Evolutionary conservation across 2,113 vertebrate genomes (phyloP).

Genomic region (Paramormyrops kingsleyae): DNA sequence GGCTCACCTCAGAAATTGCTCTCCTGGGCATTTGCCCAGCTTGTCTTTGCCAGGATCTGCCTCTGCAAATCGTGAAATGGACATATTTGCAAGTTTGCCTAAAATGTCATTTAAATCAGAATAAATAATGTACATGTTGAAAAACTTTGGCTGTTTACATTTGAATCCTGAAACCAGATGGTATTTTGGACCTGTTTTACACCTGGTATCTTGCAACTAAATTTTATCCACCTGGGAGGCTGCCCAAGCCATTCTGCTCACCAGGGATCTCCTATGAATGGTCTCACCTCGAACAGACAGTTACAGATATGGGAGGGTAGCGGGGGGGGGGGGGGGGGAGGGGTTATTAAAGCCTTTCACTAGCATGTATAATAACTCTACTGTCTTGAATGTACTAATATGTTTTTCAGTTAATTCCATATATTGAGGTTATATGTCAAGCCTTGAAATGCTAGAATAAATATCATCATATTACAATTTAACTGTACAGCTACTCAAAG

Average conservation of each 20-base stretch:
- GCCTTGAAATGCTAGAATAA: neutral
- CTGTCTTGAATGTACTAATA: neutral
- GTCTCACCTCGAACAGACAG: neutral
- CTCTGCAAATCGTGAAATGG: neutral
- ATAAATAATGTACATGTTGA: neutral
- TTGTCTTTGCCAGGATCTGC: neutral
- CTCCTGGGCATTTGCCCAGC: neutral
- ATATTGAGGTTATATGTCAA: neutral
- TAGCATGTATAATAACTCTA: neutral
- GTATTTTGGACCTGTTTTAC: neutral
- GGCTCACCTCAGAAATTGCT: neutral
- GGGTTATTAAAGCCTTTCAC: neutral
- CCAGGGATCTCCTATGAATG: neutral
- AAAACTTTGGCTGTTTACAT: neutral
- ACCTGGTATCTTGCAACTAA: neutral
- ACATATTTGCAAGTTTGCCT: neutral
- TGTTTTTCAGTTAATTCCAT: neutral
- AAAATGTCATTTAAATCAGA: neutral
- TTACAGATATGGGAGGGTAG: neutral
- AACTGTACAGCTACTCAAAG: neutral
- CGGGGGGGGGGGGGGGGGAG: too few relatives aligned
- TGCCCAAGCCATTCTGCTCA: neutral
- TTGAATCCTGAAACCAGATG: neutral
- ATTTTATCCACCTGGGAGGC: neutral
- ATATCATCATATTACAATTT: neutral